These are phyloP conservation scores for Zaprionus bogoriensis DNA, from an alignment of 2,888 invertebrate species.

Conservation along the genomic window DNA sequence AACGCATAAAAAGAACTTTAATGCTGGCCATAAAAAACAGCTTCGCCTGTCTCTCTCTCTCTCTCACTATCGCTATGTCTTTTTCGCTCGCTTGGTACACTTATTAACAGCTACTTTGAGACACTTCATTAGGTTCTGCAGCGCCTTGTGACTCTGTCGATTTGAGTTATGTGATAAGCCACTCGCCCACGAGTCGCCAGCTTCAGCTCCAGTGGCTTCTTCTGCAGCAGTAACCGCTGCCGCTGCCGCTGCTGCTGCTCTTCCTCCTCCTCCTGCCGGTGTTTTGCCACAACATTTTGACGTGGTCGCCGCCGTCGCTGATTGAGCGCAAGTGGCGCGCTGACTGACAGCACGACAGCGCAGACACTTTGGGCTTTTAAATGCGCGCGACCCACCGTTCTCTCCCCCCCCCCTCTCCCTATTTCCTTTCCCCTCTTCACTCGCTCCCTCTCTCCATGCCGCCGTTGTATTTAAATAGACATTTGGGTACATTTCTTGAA, in stretches of 20 bases:
- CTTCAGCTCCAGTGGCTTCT: background rate
- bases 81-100: constrained; percentile 12
- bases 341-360: constrained; percentile 64
- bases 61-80: background rate
- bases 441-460: background rate
- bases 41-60: background rate
- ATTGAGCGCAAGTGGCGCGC: constrained; percentile 70
- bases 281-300: constrained; percentile 40
- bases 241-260: background rate
- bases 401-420: background rate
- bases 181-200: constrained; percentile 40
- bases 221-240: too few relatives aligned
- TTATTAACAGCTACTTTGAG: constrained; percentile 75
- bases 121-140: constrained; percentile 50
- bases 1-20: constrained; percentile 63
- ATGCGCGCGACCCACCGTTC: constrained; percentile 37
- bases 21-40: constrained; percentile 49
- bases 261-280: background rate
- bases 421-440: background rate
- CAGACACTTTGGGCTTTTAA: constrained; percentile 74
- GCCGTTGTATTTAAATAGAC: constrained; percentile 25
- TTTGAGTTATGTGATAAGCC: constrained; percentile 68
- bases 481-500: constrained; percentile 38
- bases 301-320: constrained; percentile 45
- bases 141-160: constrained; percentile 42